Evolutionary conservation across 2,888 invertebrate genomes (phyloP).

Genomic region (Helicoverpa assulta): DNA sequence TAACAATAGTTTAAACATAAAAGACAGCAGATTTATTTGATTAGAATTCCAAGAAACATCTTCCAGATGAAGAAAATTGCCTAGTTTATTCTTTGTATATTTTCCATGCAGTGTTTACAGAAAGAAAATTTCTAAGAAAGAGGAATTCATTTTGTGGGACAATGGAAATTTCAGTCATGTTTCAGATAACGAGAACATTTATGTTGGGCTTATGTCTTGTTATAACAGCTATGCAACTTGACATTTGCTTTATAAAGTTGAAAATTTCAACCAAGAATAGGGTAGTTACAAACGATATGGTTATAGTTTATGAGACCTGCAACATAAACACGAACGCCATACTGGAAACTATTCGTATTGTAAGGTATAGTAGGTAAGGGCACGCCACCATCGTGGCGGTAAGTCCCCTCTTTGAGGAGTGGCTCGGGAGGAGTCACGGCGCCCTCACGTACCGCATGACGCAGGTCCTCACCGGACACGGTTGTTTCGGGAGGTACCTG

Average conservation of each 20-base stretch:
- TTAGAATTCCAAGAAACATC: slow-evolving; percentile 1
- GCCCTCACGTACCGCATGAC: too few relatives aligned
- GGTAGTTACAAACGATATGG: slow-evolving; percentile 29
- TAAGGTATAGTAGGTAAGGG: too few relatives aligned
- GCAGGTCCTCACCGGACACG: too few relatives aligned
- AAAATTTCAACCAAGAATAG: slow-evolving; percentile 27
- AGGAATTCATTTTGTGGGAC: slow-evolving; percentile 5
- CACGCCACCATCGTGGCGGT: too few relatives aligned
- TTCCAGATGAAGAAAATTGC: background rate
- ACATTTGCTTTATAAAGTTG: background rate
- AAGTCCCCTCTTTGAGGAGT: too few relatives aligned
- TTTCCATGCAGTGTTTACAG: background rate
- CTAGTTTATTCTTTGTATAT: background rate
- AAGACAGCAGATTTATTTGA: background rate
- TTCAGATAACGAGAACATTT: slow-evolving; percentile 19
- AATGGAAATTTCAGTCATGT: slow-evolving; percentile 14
- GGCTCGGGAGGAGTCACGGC: too few relatives aligned
- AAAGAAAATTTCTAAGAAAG: background rate
- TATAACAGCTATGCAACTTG: background rate
- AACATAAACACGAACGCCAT: slow-evolving; percentile 20
- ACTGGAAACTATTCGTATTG: background rate
- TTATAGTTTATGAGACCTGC: slow-evolving; percentile 33
- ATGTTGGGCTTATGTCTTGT: slow-evolving; percentile 13
- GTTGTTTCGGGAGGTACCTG: too few relatives aligned
- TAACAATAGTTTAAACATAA: background rate